A percentile compares a stretch with the other conserved stretches of the same genome.
Evolutionary conservation across 2,113 vertebrate species (phyloP).

Genomic region (Indicator maculatus): DNA sequence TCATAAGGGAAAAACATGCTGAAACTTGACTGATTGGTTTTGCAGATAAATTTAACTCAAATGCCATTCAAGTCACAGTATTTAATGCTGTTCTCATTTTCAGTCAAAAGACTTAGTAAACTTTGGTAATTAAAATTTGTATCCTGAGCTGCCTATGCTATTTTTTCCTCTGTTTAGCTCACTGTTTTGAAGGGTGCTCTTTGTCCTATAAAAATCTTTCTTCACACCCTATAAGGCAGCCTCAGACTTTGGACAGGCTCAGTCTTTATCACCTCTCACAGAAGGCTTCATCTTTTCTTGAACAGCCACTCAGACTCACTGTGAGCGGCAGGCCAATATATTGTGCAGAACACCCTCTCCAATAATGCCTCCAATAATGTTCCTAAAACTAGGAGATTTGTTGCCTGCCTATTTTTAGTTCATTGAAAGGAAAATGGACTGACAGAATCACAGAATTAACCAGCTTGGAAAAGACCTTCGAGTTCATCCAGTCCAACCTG

Average conservation of each 20-base stretch:
- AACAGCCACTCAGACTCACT: not conserved
- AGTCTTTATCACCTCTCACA: not conserved
- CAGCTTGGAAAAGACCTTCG: no score
- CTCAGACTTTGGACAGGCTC: not conserved
- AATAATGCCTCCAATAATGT: not conserved
- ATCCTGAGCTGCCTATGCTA: not conserved
- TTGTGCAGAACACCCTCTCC: not conserved
- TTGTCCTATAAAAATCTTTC: not conserved
- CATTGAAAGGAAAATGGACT: not conserved
- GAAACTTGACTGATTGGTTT: constrained; percentile 7
- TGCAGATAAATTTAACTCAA: constrained; percentile 2
- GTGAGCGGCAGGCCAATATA: not conserved
- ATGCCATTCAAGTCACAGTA: not conserved
- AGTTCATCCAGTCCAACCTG: no score
- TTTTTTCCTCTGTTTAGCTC: not conserved
- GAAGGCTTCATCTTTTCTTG: not conserved
- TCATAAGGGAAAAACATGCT: not conserved
- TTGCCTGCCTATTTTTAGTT: not conserved
- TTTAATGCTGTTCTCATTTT: not conserved
- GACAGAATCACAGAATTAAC: no score
- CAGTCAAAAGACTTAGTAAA: not conserved
- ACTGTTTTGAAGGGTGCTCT: not conserved
- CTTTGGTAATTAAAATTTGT: not conserved
- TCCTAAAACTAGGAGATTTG: not conserved
- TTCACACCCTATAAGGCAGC: not conserved